A percentile compares a stretch with the other conserved stretches of the same genome.
These are phyloP conservation scores for Chloromyia formosa DNA, from an alignment of 2,888 invertebrate species.

Conservation along the genomic window DNA sequence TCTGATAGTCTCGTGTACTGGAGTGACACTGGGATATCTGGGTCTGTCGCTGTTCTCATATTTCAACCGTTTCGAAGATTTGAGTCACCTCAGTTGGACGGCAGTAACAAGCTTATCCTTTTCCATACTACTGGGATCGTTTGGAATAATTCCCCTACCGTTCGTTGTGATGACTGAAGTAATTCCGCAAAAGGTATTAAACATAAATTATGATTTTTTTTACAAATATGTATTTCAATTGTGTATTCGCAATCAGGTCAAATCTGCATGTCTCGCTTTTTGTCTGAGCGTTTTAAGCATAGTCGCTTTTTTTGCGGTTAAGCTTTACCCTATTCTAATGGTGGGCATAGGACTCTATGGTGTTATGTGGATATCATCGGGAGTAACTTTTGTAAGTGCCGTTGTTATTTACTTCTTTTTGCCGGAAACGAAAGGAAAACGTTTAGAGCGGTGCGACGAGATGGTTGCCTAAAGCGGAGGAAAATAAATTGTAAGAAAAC, in stretches of 20 bases:
- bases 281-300: constrained; percentile 55
- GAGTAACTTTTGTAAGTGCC: constrained; percentile 54
- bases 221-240: neutral
- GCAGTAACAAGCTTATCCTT: constrained; percentile 57
- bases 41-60: constrained; percentile 54
- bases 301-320: constrained; percentile 55
- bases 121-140: constrained; percentile 56
- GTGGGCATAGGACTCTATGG: constrained; percentile 55
- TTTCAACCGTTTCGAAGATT: neutral
- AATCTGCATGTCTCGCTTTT: constrained; percentile 58
- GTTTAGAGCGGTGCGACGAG: constrained; percentile 49
- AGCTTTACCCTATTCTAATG: constrained; percentile 58
- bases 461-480: neutral
- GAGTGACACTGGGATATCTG: constrained; percentile 52
- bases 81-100: constrained; percentile 54
- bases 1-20: constrained; percentile 57
- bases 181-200: constrained; percentile 58
- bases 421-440: constrained; percentile 60
- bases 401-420: constrained; percentile 57
- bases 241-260: constrained; percentile 46
- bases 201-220: neutral
- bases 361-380: constrained; percentile 59
- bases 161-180: constrained; percentile 59
- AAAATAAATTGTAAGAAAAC: neutral
- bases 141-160: constrained; percentile 58